Percentiles rank a stretch among this genome's conserved stretches.
Evolutionary conservation across 2,113 vertebrate genomes (phyloP).

Genomic region (Jaculus jaculus): DNA sequence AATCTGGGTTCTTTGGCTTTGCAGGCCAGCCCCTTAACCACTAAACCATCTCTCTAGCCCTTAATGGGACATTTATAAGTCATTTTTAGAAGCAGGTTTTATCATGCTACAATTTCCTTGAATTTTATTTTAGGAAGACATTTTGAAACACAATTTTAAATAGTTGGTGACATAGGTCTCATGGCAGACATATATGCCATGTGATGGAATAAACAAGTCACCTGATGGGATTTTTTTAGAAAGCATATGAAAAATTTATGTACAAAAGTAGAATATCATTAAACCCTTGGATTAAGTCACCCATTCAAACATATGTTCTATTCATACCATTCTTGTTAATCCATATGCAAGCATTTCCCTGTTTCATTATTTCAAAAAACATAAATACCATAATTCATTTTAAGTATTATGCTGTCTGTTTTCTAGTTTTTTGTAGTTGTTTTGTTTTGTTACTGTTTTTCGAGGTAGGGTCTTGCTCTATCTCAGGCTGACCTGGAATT

Average conservation of each 20-base stretch:
- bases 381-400: not conserved
- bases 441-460: not conserved
- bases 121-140: slow-evolving; percentile 14
- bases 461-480: too few relatives aligned
- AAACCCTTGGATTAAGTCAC: not conserved
- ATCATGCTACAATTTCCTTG: not conserved
- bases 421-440: slow-evolving; percentile 9
- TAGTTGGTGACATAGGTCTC: not conserved
- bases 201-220: not conserved
- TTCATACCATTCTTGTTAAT: not conserved
- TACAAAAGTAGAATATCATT: not conserved
- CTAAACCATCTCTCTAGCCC: too few relatives aligned
- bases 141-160: not conserved
- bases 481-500: too few relatives aligned
- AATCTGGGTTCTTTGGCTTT: too few relatives aligned
- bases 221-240: not conserved
- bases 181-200: not conserved
- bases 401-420: not conserved
- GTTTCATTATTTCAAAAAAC: slow-evolving; percentile 18
- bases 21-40: too few relatives aligned
- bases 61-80: not conserved
- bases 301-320: not conserved
- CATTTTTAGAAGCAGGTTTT: not conserved
- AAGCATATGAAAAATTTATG: not conserved
- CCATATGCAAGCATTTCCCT: not conserved